phyloP scores from a whole-genome alignment of 1,140 invertebrate species.

The Meloidogyne hapla region DNA sequence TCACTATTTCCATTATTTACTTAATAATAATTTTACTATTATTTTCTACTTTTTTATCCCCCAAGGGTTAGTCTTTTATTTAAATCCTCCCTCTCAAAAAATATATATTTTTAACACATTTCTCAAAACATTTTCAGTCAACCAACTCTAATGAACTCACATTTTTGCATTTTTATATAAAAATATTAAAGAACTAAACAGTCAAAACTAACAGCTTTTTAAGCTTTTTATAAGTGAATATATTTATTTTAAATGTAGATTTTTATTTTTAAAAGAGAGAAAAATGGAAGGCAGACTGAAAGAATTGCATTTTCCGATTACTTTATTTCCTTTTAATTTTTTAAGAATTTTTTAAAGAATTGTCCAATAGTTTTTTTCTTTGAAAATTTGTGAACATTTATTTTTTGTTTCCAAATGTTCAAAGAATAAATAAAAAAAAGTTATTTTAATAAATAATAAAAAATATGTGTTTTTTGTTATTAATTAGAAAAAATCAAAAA shows the following conservation, averaged over 20 bases:
- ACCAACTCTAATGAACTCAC: neutral
- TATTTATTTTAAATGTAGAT: conserved; percentile 1
- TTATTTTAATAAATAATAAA: no score
- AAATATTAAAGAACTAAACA: neutral
- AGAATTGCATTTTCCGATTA: neutral
- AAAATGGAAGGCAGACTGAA: neutral
- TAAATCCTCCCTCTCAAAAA: no score
- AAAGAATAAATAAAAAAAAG: no score
- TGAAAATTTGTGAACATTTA: no score
- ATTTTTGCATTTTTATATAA: neutral
- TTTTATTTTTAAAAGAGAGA: neutral
- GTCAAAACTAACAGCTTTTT: neutral
- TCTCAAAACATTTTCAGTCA: neutral
- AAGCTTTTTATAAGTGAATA: neutral
- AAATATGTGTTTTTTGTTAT: no score
- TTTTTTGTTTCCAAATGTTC: no score
- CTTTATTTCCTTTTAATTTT: neutral
- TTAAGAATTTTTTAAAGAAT: neutral
- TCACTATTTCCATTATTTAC: no score
- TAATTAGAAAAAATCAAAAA: no score
- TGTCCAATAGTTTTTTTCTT: no score
- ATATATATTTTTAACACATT: neutral
- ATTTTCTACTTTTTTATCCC: no score
- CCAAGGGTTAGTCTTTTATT: no score
- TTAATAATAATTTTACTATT: no score